A percentile compares a stretch with the other conserved stretches of the same genome.
These are phyloP conservation scores for Dendrocincla fuliginosa DNA, from an alignment of 2,797 vertebrate species.

Conservation along the genomic window DNA sequence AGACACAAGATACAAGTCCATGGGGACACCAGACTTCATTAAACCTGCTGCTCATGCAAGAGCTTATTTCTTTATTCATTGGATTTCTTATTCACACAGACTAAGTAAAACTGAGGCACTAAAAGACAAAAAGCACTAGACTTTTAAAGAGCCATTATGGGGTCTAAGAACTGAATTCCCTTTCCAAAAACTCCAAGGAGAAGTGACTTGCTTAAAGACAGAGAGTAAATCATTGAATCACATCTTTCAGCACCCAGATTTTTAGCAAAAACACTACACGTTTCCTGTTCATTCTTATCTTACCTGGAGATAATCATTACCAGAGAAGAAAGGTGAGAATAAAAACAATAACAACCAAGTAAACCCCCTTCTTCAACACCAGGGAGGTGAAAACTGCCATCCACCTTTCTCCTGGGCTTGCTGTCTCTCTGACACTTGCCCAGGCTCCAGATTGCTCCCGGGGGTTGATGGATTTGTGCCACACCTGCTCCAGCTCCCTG, in stretches of 20 bases:
- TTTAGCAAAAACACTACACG: background rate
- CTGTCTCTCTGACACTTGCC: background rate
- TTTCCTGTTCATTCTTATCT: constrained; percentile 5
- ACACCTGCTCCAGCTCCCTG: constrained; percentile 50
- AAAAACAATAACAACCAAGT: background rate
- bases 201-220: background rate
- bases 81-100: background rate
- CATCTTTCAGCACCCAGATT: background rate
- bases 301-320: constrained; percentile 28
- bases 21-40: background rate
- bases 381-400: background rate
- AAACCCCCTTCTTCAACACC: background rate
- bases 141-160: background rate
- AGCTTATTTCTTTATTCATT: background rate
- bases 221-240: background rate
- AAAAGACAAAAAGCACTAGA: background rate
- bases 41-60: background rate
- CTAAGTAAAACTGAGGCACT: background rate
- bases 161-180: background rate
- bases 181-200: background rate
- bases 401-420: constrained; percentile 4
- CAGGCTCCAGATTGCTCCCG: background rate
- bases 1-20: background rate
- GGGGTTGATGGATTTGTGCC: background rate
- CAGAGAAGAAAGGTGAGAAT: background rate